Base-by-base conservation (phyloP, 1,140 invertebrate genomes). In the Solen grandis region DNA sequence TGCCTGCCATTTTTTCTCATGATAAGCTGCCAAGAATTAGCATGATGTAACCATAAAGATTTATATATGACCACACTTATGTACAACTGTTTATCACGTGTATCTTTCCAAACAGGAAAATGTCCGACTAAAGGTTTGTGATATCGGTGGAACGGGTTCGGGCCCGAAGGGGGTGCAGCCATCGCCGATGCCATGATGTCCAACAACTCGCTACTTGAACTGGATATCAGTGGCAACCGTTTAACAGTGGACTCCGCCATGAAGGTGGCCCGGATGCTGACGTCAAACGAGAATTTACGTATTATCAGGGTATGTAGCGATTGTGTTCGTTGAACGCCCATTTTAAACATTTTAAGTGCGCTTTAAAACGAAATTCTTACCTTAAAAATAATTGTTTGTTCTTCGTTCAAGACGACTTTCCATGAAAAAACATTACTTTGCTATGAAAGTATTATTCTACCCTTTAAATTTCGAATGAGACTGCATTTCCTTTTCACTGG, bases 111-210 rank as follows among this genome's bases (percentile, higher is more conserved):
- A 72, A 35, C 72, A 92, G 90, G 92, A 92, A 83, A 92, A 92
- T 65, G 87, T 92, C 27, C 79, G 91, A 19, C 68, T 92, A 52
- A 92, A 92, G 74, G 79, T 82, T 1, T 90, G 89, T 35, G 87
- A 89, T 65, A 80, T 92, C 31, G 85, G 90, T 92, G 90, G 88
- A 92, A 92, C 82, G 92, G 92, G 0, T 91, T 92, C 69, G 91
- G 88, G 13, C 66, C 82, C 16, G 87, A 91, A 72, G 91, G 91
- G 35, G 91, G 92, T 5, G 73, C 80, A 35, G 90, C 89, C 0
- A 78, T 92, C 13, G 91, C 89, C 2, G 91, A 92, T 38, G 90
- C 90, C 0, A 66, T 92, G 25, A 60, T 80, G 25, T 80, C 78
- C 36, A 92, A 92, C 69, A 88, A 87, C 59, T 82, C 88, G 8